Evolutionary conservation across 2,888 invertebrate genomes (phyloP).

Genomic region (Drosophila diplacantha): DNA sequence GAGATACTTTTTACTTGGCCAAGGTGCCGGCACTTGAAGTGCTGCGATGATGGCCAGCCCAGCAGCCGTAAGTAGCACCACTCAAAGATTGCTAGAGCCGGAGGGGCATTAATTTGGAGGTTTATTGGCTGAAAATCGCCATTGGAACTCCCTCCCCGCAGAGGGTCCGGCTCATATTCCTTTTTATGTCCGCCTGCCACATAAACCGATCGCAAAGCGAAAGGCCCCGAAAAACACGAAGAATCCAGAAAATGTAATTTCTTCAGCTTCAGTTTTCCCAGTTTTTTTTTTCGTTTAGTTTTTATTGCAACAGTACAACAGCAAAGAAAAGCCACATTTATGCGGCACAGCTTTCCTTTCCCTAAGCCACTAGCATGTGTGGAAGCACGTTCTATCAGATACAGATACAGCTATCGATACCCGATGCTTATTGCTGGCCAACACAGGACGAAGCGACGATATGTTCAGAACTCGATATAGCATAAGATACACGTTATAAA

Average conservation of each 20-base stretch:
- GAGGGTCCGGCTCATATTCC: conserved; percentile 43
- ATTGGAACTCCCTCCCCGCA: not conserved
- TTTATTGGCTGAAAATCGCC: conserved; percentile 63
- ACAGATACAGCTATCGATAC: conserved; percentile 9
- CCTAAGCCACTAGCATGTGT: conserved; percentile 24
- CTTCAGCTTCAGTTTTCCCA: conserved; percentile 4
- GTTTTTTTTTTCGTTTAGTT: conserved; percentile 34
- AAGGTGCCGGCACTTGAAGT: conserved; percentile 24
- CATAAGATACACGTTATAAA: too few relatives aligned
- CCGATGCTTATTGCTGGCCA: conserved; percentile 8
- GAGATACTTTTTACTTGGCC: conserved; percentile 31
- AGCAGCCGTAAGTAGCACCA: conserved; percentile 52
- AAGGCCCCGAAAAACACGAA: conserved; percentile 42
- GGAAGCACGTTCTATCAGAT: conserved; percentile 40
- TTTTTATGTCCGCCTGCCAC: conserved; percentile 44
- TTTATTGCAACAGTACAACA: conserved; percentile 26
- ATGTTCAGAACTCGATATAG: not conserved
- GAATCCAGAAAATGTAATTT: conserved; percentile 52
- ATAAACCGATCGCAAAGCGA: conserved; percentile 53
- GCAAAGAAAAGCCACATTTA: conserved; percentile 55
- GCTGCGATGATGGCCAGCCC: conserved; percentile 20
- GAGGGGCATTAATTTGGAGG: conserved; percentile 55
- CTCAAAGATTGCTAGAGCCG: conserved; percentile 30
- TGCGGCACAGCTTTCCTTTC: conserved; percentile 65
- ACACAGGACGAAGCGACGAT: not conserved